Evolutionary conservation across 2,888 invertebrate species (phyloP), one percentile per base, ranked within the genome.

Genomic region (Saturnia pavonia): DNA sequence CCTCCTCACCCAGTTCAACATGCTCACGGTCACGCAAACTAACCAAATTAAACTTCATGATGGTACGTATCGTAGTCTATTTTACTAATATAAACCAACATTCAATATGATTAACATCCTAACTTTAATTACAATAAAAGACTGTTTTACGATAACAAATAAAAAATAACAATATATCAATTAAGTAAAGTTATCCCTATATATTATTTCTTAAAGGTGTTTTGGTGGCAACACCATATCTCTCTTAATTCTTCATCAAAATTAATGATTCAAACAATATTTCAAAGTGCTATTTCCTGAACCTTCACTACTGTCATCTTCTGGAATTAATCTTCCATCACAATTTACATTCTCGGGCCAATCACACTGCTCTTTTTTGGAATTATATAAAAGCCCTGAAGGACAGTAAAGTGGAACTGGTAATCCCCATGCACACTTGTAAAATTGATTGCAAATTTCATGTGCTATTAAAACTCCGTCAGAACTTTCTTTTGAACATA

Each of bases 31-130:
- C 27, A 79, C 88, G 3, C 92, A 94, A 74, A 79, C 90, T 19
- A 81, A 82, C 40, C 86, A 95, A 77, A 84, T 94, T 43, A 82
- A 91, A 71, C 95, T 95, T 54, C 97, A 97, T 84, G 85, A 93
- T 79, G 96, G 97, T 97, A 75, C 67, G 70, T 73, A 54, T 22
- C 9, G 19, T 48, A 48, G n/a, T n/a, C n/a, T 48, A 14, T 4
- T 34, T 34, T 34, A 34, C 6, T 34, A 34, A 34, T 34, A 34
- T 34, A 34, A n/a, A n/a, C 6, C 34, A 6, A 34, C 34, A 6
- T 34, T 6, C 34, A 6, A 6, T 34, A 34, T 34, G 34, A 6
- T 4, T 34, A 34, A 34, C 34, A 34, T 34, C 34, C 6, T 34
- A 6, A 34, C 6, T 34, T 34, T 34, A 34, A 34, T 34, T 34